Conservation (phyloP, 2,888 invertebrate species). For the Helleia helle region DNA sequence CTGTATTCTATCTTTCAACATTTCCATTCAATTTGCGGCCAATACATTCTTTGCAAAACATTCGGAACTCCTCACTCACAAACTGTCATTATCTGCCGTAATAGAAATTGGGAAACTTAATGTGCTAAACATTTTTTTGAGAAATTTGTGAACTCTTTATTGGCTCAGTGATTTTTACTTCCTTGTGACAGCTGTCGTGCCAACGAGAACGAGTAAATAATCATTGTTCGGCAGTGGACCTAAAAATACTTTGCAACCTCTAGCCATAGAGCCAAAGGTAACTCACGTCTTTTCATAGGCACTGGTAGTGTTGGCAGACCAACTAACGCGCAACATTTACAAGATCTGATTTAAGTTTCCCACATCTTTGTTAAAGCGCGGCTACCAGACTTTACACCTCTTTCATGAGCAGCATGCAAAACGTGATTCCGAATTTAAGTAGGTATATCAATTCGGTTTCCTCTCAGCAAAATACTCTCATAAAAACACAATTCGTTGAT, state of each 20-base stretch:
- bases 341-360: slow-evolving; percentile 13
- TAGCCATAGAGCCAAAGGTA: slow-evolving; percentile 21
- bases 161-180: slow-evolving; percentile 17
- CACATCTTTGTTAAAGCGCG: slow-evolving; percentile 28
- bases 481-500: slow-evolving; percentile 23
- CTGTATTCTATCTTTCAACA: slow-evolving; percentile 27
- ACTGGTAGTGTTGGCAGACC: slow-evolving; percentile 16
- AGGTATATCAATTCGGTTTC: slow-evolving; percentile 22
- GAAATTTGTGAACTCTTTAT: slow-evolving; percentile 16
- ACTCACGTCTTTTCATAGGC: slow-evolving; percentile 22
- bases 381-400: slow-evolving; percentile 40
- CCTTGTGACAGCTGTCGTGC: slow-evolving; percentile 24
- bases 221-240: slow-evolving; percentile 22
- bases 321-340: slow-evolving; percentile 22
- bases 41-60: slow-evolving; percentile 23
- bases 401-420: slow-evolving; percentile 25
- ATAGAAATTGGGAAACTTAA: slow-evolving; percentile 21
- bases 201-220: slow-evolving; percentile 21
- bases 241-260: slow-evolving; percentile 20
- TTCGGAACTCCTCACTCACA: slow-evolving; percentile 21
- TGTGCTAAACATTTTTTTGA: slow-evolving; percentile 25
- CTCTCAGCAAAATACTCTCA: slow-evolving; percentile 18
- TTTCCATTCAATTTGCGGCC: slow-evolving; percentile 27
- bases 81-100: slow-evolving; percentile 26
- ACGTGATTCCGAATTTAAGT: slow-evolving; percentile 14